Evolutionary conservation across 2,113 vertebrate species (phyloP), one percentile per base, ranked within the genome.

Genomic region (Microcebus jonahi): DNA sequence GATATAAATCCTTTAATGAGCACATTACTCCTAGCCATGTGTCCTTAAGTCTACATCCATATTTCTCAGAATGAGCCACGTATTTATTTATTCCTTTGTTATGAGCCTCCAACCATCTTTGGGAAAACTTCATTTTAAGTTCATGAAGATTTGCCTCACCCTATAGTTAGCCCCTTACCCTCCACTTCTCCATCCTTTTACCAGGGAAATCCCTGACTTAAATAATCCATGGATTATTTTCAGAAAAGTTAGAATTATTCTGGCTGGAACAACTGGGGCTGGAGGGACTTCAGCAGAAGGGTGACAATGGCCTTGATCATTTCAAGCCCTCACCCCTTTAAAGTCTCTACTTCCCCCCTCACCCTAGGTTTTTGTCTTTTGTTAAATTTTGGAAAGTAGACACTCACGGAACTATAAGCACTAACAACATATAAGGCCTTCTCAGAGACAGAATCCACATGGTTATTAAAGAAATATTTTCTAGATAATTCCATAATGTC

Each of bases 401-500:
- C 12, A 88, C 8, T 67, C 45, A 77, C 5, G 68, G 57, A 73
- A 75, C 79, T 61, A 55, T 59, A 90, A 82, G 55, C 65, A 63
- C 15, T 45, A 77, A 79, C 31, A 86, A 70, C 11, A 57, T 39
- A n/a, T 17, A 59, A 73, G 21, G 2, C 34, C 21, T 89, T 95
- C 53, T 79, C 39, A 83, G 50, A 86, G 68, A 82, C 18, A 59
- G 31, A 94, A 77, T 83, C 61, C 87, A 61, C 8, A 55, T 53
- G 10, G 48, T 63, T 80, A 68, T 70, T 89, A 80, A 97, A 88
- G 45, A 67, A 89, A 23, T 75, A 82, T 89, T 80, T 96, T 94
- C 13, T 61, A 89, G 75, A 90, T 71, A 42, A 18, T 21, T 55
- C 27, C 27, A 27, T 57, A 83, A 68, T 84, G 50, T 68, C 70